A percentile compares a stretch with the other conserved stretches of the same genome.
phyloP scores from a whole-genome alignment of 2,113 vertebrate genomes.

The Bufo bufo region DNA sequence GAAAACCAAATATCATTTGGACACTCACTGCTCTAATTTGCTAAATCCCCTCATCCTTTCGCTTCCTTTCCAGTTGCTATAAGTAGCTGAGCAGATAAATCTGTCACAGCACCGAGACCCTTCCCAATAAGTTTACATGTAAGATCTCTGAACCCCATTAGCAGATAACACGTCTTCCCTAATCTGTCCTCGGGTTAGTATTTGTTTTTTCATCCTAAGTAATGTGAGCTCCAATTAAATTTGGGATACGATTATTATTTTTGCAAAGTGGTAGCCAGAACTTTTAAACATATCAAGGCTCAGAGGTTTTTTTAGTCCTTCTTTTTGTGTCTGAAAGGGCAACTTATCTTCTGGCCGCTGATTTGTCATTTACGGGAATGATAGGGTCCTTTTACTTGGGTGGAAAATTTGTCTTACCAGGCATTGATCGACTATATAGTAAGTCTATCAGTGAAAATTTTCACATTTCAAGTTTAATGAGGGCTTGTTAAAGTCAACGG shows the following conservation, averaged over 20 bases:
- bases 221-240: conserved; percentile 52
- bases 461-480: no score
- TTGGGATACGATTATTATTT: conserved; percentile 20
- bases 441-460: no score
- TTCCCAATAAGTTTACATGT: conserved; percentile 72
- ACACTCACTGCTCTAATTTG: conserved; percentile 60
- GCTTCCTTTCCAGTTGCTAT: conserved; percentile 70
- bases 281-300: conserved; percentile 1
- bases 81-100: conserved; percentile 77
- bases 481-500: no score
- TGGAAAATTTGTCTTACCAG: no score
- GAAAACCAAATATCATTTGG: conserved; percentile 73
- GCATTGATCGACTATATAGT: no score
- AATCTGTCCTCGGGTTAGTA: conserved; percentile 77
- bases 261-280: not conserved
- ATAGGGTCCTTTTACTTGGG: not conserved
- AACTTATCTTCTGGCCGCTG: not conserved
- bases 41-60: conserved; percentile 71
- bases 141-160: conserved; percentile 69
- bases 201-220: conserved; percentile 61
- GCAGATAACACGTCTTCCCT: conserved; percentile 72
- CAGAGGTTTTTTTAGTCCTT: no score
- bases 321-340: not conserved
- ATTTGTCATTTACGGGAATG: not conserved
- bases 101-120: conserved; percentile 74